Conservation (phyloP, 2,888 invertebrate genomes). For the Nasonovia ribisnigri region DNA sequence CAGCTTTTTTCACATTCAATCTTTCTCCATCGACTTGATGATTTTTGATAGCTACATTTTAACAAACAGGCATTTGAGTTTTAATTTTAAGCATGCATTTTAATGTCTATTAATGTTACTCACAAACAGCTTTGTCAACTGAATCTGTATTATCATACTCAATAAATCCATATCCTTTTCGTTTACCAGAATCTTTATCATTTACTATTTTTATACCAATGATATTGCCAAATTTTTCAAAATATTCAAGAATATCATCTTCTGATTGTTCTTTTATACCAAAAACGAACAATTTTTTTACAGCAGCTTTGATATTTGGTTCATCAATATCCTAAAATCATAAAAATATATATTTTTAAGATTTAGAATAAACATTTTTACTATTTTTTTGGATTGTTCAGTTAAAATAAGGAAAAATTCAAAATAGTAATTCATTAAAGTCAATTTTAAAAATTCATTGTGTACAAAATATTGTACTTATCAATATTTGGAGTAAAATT, state of each 20-base stretch:
- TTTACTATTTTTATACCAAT: slow-evolving; percentile 87
- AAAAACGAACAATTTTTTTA: slow-evolving; percentile 95
- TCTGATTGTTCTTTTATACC: slow-evolving; percentile 95
- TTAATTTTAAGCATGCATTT: background rate
- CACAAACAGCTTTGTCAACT: slow-evolving; percentile 94
- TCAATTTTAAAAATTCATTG: background rate
- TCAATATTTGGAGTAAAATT: background rate
- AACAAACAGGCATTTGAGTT: background rate
- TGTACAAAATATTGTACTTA: background rate
- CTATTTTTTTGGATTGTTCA: too few relatives aligned
- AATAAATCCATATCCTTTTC: slow-evolving; percentile 95
- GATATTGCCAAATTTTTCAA: slow-evolving; percentile 85
- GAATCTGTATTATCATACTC: slow-evolving; percentile 98
- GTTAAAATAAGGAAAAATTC: too few relatives aligned
- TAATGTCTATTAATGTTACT: slow-evolving; percentile 72
- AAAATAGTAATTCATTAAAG: background rate
- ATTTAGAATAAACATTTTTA: background rate
- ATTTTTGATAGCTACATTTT: slow-evolving; percentile 43
- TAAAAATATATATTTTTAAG: background rate
- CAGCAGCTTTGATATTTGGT: slow-evolving; percentile 90
- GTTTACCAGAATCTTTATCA: slow-evolving; percentile 93
- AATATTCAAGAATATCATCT: slow-evolving; percentile 86
- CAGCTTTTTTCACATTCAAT: slow-evolving; percentile 91
- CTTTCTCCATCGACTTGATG: slow-evolving; percentile 57
- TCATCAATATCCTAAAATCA: slow-evolving; percentile 83